Evolutionary conservation across 2,113 vertebrate species (phyloP), one percentile per base, ranked within the genome.

Genomic region (Rhinolophus sinicus): DNA sequence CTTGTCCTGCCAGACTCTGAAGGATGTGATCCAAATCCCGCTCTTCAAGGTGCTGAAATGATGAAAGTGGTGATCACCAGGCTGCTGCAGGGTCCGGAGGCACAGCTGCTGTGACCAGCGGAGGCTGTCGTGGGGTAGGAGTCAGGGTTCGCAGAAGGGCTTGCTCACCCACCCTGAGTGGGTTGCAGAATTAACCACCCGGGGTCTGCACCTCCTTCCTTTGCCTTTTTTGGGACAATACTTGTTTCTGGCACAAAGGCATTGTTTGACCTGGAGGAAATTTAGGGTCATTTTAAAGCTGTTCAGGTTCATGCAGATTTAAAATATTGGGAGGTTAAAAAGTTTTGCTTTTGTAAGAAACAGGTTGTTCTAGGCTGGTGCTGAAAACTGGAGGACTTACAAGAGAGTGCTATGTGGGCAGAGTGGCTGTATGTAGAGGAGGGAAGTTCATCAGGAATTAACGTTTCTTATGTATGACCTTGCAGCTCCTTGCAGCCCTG

Each of bases 1-100:
- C 76, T 88, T 35, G 91, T 24, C 96, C 94, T 75, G 97, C 84
- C 92, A 98, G 93, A 73, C 97, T 98, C 85, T 97, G 98, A 44
- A 97, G 96, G 95, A 98, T 93, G 62, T 96, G 87, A 75, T 98
- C 98, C 81, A 98, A 96, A 97, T 99, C 98, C 98, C 95, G 97
- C 26, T 98, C 98, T 70, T 99, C 98, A 14, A 98, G 83, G 47
- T 93, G 93, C 99, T 99, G 98, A 97, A 98, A 98, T 88, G 95
- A 94, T 22, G 85, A 62, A 97, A 69, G 2, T 33, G 35, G 54
- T 65, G 35, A 58, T 90, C 75, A 93, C 1, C 3, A 56, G 76
- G 80, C 58, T 80, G 77, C 35, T 3, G 0, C n/a, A 2, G 24
- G 47, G 38, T 11, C 21, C 15, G 3, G 67, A 33, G 44, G n/a